These are phyloP conservation scores for Maccullochella peelii DNA, from an alignment of 2,113 vertebrate genomes.

Conservation along the genomic window DNA sequence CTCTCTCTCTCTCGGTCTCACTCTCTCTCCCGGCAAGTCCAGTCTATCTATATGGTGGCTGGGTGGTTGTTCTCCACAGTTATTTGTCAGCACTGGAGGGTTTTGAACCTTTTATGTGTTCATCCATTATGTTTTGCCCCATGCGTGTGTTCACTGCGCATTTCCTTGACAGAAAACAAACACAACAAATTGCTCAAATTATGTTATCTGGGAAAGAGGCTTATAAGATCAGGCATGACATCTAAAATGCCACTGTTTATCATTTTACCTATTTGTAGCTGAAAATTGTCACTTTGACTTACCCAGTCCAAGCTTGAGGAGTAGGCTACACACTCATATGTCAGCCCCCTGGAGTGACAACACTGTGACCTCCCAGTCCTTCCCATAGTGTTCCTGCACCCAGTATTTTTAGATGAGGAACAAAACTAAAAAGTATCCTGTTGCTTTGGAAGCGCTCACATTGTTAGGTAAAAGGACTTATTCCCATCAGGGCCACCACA, in stretches of 20 bases:
- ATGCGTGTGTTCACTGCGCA: slow-evolving; percentile 44
- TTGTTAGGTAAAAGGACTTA: slow-evolving; percentile 16
- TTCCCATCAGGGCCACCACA: slow-evolving; percentile 23
- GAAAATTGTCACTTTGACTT: slow-evolving; percentile 21
- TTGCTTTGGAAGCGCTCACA: slow-evolving; percentile 12
- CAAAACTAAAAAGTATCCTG: slow-evolving; percentile 10
- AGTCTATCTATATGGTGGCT: slow-evolving; percentile 53
- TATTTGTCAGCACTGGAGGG: slow-evolving; percentile 64
- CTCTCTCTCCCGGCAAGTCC: slow-evolving; percentile 14
- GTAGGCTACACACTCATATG: neutral
- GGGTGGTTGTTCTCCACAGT: slow-evolving; percentile 66
- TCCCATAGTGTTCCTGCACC: neutral
- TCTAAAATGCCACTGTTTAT: slow-evolving; percentile 21
- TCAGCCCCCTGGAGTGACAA: slow-evolving; percentile 10
- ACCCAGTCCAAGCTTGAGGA: neutral
- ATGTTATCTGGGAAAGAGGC: slow-evolving; percentile 15
- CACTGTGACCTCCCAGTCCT: slow-evolving; percentile 13
- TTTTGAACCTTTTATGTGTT: slow-evolving; percentile 59
- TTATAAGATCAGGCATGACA: slow-evolving; percentile 11
- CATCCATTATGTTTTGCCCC: slow-evolving; percentile 53
- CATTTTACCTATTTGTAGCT: slow-evolving; percentile 42
- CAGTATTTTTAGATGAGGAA: slow-evolving; percentile 26
- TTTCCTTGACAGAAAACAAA: slow-evolving; percentile 61
- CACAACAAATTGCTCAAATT: slow-evolving; percentile 54
- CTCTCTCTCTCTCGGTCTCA: neutral